Percentiles rank a stretch among this genome's conserved stretches.
phyloP scores from a whole-genome alignment of 2,888 invertebrate genomes.

The Adelognathus sp. region DNA sequence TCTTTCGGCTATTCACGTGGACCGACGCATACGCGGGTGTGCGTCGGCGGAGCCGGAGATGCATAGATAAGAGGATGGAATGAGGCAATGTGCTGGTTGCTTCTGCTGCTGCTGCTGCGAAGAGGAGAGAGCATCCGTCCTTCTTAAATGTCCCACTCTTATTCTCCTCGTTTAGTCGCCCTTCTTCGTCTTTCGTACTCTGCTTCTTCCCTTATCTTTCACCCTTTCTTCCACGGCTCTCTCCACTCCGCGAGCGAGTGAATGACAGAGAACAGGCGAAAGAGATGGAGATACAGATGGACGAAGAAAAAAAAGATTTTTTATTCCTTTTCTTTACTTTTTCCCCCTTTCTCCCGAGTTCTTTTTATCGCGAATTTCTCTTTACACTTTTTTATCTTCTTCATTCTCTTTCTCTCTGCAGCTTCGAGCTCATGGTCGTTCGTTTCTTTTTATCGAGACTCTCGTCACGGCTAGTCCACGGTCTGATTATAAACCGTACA shows the following conservation, averaged over 20 bases:
- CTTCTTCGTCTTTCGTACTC: neutral
- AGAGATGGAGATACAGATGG: slow-evolving; percentile 52
- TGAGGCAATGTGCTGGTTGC: slow-evolving; percentile 66
- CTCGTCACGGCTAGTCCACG: slow-evolving; percentile 52
- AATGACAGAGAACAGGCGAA: slow-evolving; percentile 36
- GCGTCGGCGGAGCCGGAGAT: slow-evolving; percentile 67
- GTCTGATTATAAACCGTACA: slow-evolving; percentile 49
- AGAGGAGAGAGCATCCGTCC: slow-evolving; percentile 59
- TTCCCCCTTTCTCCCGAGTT: slow-evolving; percentile 18
- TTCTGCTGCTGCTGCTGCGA: slow-evolving; percentile 29
- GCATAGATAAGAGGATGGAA: slow-evolving; percentile 74
- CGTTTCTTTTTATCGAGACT: slow-evolving; percentile 54
- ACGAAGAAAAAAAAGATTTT: slow-evolving; percentile 23
- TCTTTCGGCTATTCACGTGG: slow-evolving; percentile 52
- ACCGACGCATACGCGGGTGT: slow-evolving; percentile 47
- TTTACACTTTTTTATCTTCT: slow-evolving; percentile 19
- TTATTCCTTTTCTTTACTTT: slow-evolving; percentile 10
- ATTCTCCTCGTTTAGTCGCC: slow-evolving; percentile 21
- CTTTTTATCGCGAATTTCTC: slow-evolving; percentile 49
- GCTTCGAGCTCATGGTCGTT: slow-evolving; percentile 17
- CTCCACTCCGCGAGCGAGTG: slow-evolving; percentile 46
- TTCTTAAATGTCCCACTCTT: slow-evolving; percentile 66
- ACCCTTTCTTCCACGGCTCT: slow-evolving; percentile 49
- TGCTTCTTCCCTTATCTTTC: slow-evolving; percentile 40
- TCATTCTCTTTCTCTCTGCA: slow-evolving; percentile 34